Conservation (phyloP, 2,113 vertebrate species). For the Andinoacara biseriatus region DNA sequence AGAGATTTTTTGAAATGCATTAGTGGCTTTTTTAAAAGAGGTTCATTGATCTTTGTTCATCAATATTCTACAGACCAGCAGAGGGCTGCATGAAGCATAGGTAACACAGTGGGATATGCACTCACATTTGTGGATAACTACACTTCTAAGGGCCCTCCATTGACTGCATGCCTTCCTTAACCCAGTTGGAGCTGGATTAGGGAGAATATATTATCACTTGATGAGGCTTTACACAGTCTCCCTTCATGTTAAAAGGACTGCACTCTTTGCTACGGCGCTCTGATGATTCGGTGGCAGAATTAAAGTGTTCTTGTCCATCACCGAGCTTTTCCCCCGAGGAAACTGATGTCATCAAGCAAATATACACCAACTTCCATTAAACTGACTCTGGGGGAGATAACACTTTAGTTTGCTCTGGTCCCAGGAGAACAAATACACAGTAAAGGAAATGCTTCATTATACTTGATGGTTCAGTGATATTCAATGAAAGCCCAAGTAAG, state of each 20-base stretch:
- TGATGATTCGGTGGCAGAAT: slow-evolving; percentile 29
- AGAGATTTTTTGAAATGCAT: slow-evolving; percentile 19
- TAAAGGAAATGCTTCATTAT: slow-evolving; percentile 17
- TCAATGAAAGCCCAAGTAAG: not conserved
- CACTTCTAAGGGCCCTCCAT: slow-evolving; percentile 33
- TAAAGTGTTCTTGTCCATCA: slow-evolving; percentile 1
- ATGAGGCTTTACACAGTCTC: slow-evolving; percentile 4
- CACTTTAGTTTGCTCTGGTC: not conserved
- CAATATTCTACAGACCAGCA: slow-evolving; percentile 53
- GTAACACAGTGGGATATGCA: slow-evolving; percentile 40
- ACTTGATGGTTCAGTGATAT: slow-evolving; percentile 12
- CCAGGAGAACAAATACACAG: slow-evolving; percentile 11
- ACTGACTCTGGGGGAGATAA: not conserved
- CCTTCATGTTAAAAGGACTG: slow-evolving; percentile 19
- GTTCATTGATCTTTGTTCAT: slow-evolving; percentile 51
- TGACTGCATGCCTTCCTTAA: slow-evolving; percentile 22
- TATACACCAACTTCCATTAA: slow-evolving; percentile 26
- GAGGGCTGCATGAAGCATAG: slow-evolving; percentile 23
- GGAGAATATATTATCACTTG: slow-evolving; percentile 38
- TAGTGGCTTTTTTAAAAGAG: slow-evolving; percentile 35
- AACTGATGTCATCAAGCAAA: slow-evolving; percentile 18
- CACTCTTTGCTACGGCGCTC: slow-evolving; percentile 3
- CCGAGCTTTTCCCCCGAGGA: slow-evolving; percentile 28
- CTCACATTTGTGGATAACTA: slow-evolving; percentile 36
- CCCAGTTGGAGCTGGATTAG: slow-evolving; percentile 48